These are phyloP conservation scores for Furnarius figulus DNA, from an alignment of 2,113 vertebrate genomes.

Conservation along the genomic window DNA sequence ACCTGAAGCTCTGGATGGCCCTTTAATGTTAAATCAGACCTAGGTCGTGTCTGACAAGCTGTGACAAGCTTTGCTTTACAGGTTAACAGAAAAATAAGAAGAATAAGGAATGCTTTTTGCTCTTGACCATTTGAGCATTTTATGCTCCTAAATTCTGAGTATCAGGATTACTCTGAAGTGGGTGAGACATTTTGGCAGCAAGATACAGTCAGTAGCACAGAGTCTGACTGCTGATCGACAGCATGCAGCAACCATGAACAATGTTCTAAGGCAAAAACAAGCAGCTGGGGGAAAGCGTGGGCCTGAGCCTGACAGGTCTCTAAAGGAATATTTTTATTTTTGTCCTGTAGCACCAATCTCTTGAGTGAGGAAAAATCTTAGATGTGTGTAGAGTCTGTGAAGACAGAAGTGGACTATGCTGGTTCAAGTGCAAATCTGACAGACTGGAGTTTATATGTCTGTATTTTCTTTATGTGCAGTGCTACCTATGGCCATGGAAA, in stretches of 20 bases:
- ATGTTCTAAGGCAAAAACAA: background rate
- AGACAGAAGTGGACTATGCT: background rate
- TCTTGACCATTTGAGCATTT: background rate
- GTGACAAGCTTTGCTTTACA: background rate
- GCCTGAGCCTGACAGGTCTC: background rate
- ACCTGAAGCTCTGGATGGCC: background rate
- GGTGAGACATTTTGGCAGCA: background rate
- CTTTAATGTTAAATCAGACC: background rate
- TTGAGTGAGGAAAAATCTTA: background rate
- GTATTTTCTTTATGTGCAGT: background rate
- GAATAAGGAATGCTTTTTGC: background rate
- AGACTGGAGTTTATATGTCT: background rate
- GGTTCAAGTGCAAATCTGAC: background rate
- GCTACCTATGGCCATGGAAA: background rate
- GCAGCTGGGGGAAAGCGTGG: background rate
- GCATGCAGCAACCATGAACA: background rate
- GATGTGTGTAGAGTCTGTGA: rapidly evolving
- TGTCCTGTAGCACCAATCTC: background rate
- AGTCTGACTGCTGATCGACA: background rate
- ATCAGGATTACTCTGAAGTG: background rate
- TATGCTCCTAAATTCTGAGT: background rate
- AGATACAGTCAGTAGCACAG: background rate
- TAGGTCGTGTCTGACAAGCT: background rate
- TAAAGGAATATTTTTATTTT: background rate
- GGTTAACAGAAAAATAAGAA: background rate